These are phyloP conservation scores for Cephus nigrinus DNA, from an alignment of 2,888 invertebrate species.

Conservation along the genomic window DNA sequence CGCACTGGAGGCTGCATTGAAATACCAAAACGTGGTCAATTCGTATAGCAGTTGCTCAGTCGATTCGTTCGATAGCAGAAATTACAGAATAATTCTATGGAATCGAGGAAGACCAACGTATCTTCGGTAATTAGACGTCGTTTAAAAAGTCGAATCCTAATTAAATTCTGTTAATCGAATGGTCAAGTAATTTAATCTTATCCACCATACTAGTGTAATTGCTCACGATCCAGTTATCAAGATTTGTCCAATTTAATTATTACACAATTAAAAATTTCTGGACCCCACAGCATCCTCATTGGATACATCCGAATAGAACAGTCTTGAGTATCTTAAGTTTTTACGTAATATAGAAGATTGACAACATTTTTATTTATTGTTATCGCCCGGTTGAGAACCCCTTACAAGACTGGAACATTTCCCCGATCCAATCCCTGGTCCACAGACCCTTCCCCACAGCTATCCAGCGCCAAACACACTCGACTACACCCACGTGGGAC, in stretches of 20 bases:
- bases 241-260: not conserved
- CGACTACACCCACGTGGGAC: conserved; percentile 19
- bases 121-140: not conserved
- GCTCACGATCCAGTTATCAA: not conserved
- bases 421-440: conserved; percentile 18
- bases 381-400: conserved; percentile 41
- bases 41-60: not conserved
- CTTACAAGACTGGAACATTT: conserved; percentile 36
- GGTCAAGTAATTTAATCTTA: not conserved
- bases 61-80: not conserved
- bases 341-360: not conserved
- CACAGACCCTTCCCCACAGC: conserved; percentile 4
- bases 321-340: not conserved
- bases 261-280: not conserved
- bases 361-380: not conserved
- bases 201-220: not conserved
- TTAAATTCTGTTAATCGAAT: not conserved
- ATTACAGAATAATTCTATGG: not conserved
- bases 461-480: conserved; percentile 36
- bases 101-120: not conserved
- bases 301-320: not conserved
- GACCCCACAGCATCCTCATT: not conserved
- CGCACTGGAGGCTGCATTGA: not conserved
- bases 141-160: not conserved
- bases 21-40: not conserved